A percentile compares a stretch with the other conserved stretches of the same genome.
Conservation (phyloP, 30 jellyfish, hydroid and myxozoan genomes). For the Catostylus mosaicus region DNA sequence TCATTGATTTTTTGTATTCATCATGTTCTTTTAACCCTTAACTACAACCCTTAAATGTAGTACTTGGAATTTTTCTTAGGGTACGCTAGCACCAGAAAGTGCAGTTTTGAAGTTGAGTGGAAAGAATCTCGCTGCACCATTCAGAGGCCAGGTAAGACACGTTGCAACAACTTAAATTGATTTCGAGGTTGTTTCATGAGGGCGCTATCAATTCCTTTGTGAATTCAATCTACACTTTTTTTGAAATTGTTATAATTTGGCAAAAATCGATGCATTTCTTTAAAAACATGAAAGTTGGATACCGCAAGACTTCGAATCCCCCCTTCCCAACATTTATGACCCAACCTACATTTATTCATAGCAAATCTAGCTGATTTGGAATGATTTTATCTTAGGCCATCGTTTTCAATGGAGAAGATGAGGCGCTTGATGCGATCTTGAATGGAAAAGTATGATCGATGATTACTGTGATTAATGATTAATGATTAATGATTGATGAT, state of each 20-base stretch:
- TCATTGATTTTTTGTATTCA: too few species aligned
- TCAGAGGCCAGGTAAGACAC: conserved; percentile 59
- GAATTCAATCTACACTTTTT: neutral
- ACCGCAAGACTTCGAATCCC: too few species aligned
- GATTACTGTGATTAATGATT: too few species aligned
- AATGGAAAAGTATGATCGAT: conserved; percentile 52
- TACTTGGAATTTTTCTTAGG: conserved; percentile 47
- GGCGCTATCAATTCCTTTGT: neutral
- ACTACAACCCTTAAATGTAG: neutral
- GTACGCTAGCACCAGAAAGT: conserved; percentile 75
- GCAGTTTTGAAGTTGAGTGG: conserved; percentile 74
- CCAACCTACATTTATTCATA: too few species aligned
- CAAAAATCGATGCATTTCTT: too few species aligned
- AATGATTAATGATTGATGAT: too few species aligned
- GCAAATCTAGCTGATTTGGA: too few species aligned
- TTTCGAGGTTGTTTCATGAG: neutral
- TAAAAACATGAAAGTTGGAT: too few species aligned
- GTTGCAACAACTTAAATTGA: neutral
- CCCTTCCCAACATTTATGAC: too few species aligned
- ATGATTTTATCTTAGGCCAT: conserved; percentile 33
- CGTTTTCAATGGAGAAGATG: conserved; percentile 66
- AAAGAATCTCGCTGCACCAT: conserved; percentile 38
- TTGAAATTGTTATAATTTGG: neutral
- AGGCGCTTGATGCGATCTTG: conserved; percentile 57
- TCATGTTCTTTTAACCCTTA: too few species aligned